Base-by-base conservation (phyloP, 2,113 vertebrate species). In the Empidonax traillii region DNA sequence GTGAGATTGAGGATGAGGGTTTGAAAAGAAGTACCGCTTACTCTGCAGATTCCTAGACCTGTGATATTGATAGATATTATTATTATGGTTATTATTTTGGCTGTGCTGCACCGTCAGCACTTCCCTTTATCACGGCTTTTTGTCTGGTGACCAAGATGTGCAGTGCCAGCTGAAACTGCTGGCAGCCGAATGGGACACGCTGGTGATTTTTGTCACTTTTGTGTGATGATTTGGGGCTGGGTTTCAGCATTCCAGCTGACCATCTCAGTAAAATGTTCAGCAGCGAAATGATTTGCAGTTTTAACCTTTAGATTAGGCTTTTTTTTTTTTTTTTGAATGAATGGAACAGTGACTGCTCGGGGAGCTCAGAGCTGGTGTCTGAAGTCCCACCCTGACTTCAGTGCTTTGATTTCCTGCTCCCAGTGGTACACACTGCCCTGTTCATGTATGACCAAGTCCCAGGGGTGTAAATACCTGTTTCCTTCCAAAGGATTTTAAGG, bases 51-150 rank as follows among this genome's bases (percentile, higher is more conserved):
- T 73, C 46, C 55, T 88, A 21, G 63, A 37, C 21, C 30, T 67
- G 24, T 67, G 67, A 33, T 59, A 27, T 24, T 46, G 63, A 71
- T 43, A 25, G 78, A 69, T 52, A 28, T 41, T 53, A 8, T 74
- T 85, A 7, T 74, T 43, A 43, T 39, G 9, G 10, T 44, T 44
- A 44, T 44, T 85, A 7, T 74, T 87, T 62, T 39, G 71, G 43
- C 86, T 77, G 30, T 55, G 55, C 79, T 95, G 90, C 86, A 21
- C 51, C 63, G 88, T 89, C 90, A 92, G 90, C 92, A 47, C 51
- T 95, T 94, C n/a, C 22, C 55, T 28, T 74, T 74, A 71, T 23
- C 68, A 55, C 23, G 28, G 55, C 35, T 74, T 90, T 93, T 66
- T 88, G 53, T 53, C 37, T 83, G 68, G 37, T 77, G 68, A 73